These are phyloP conservation scores for Sus cebifrons DNA, from an alignment of 2,797 vertebrate species.

Conservation along the genomic window DNA sequence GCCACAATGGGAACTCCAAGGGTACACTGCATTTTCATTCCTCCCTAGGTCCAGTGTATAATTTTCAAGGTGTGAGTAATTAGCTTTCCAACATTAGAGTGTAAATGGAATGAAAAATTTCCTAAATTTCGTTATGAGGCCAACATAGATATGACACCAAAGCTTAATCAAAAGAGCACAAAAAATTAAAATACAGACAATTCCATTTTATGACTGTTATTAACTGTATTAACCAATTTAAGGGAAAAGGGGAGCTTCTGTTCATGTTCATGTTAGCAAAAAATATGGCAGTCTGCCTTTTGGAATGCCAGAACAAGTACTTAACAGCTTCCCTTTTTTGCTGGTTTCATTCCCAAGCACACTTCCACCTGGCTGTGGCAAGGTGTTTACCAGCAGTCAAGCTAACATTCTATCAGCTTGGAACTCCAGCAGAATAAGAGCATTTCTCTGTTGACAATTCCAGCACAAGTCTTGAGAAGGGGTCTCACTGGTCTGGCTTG, in stretches of 20 bases:
- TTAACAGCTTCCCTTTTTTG: background rate
- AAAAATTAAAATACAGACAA: background rate
- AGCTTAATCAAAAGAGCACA: background rate
- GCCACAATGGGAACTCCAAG: too few species aligned
- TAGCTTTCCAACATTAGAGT: background rate
- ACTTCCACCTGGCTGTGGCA: background rate
- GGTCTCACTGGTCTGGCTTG: background rate
- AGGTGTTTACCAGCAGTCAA: background rate
- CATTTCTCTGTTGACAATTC: background rate
- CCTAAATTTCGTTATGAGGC: background rate
- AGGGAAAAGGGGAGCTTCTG: background rate
- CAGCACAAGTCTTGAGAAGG: background rate
- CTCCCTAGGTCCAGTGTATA: background rate
- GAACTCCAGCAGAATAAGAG: background rate
- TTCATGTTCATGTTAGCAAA: background rate
- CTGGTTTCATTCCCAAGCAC: background rate
- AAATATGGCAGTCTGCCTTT: background rate
- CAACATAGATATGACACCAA: background rate
- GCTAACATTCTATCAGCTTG: background rate
- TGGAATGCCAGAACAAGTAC: background rate
- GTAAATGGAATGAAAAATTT: background rate
- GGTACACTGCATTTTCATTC: background rate
- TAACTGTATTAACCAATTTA: background rate
- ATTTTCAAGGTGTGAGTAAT: background rate
- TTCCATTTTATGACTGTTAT: background rate